These are phyloP conservation scores for Pseudopipra pipra DNA, from an alignment of 2,113 vertebrate genomes.

Conservation along the genomic window DNA sequence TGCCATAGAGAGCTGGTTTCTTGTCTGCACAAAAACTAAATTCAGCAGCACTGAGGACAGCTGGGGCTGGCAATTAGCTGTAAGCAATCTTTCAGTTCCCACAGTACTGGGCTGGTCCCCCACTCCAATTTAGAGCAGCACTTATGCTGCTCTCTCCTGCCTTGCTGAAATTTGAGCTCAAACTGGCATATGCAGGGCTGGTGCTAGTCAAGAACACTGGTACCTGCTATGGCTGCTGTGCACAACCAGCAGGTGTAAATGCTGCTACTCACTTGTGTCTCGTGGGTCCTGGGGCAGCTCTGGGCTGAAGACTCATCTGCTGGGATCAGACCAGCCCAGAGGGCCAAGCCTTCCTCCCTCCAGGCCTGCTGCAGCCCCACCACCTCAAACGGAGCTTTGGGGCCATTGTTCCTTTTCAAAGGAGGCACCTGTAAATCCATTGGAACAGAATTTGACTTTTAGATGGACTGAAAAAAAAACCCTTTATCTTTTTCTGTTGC, in stretches of 20 bases:
- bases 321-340: conserved; percentile 63
- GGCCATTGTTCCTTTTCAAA: not conserved
- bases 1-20: not conserved
- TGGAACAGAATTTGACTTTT: not conserved
- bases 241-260: not conserved
- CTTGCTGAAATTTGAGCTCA: not conserved
- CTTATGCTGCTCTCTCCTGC: not conserved
- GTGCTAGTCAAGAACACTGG: not conserved
- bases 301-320: not conserved
- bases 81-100: not conserved
- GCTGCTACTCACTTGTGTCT: conserved; percentile 48
- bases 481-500: not conserved
- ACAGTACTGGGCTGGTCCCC: not conserved
- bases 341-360: conserved; percentile 67
- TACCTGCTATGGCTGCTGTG: not conserved
- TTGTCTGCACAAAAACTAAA: not conserved
- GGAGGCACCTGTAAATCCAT: conserved; percentile 31
- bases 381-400: conserved; percentile 66
- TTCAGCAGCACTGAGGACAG: not conserved
- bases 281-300: not conserved
- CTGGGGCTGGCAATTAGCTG: not conserved
- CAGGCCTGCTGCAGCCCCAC: conserved; percentile 75
- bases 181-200: not conserved
- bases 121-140: not conserved
- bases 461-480: not conserved